Conservation (phyloP, 2,113 vertebrate species). For the Bufo gargarizans region DNA sequence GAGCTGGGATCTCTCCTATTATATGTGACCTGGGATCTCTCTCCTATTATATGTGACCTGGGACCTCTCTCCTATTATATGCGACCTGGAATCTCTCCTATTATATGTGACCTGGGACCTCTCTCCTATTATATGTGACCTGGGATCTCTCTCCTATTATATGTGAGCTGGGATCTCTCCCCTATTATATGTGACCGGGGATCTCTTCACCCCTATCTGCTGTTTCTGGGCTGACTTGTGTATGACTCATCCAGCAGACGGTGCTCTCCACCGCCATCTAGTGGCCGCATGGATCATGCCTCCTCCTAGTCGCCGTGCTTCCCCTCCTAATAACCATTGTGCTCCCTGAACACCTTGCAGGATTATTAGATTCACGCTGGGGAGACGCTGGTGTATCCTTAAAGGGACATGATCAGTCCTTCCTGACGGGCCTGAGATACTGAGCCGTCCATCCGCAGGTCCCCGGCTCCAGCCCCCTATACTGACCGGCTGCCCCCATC, state of each 20-base stretch:
- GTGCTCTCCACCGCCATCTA: slow-evolving; percentile 41
- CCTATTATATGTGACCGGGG: not conserved
- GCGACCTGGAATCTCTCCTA: not conserved
- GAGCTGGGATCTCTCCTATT: not conserved
- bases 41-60: not conserved
- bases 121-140: not conserved
- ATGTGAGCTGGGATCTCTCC: not conserved
- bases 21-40: not conserved
- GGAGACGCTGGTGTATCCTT: not conserved
- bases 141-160: not conserved
- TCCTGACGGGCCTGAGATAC: not conserved
- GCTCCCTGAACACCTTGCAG: not conserved
- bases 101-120: not conserved
- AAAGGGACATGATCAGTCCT: not conserved
- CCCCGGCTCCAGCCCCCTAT: not conserved
- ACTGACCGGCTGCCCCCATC: not conserved
- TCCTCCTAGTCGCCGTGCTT: not conserved
- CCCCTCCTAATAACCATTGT: not conserved
- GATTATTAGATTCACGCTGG: not conserved
- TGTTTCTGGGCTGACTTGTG: not conserved
- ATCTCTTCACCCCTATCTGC: not conserved
- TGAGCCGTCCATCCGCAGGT: slow-evolving; percentile 5
- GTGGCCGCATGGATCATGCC: not conserved
- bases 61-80: not conserved
- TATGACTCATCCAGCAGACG: not conserved